Evolutionary conservation across 2,888 invertebrate genomes (phyloP), one percentile per base, ranked within the genome.

Genomic region (Tachina fera): DNA sequence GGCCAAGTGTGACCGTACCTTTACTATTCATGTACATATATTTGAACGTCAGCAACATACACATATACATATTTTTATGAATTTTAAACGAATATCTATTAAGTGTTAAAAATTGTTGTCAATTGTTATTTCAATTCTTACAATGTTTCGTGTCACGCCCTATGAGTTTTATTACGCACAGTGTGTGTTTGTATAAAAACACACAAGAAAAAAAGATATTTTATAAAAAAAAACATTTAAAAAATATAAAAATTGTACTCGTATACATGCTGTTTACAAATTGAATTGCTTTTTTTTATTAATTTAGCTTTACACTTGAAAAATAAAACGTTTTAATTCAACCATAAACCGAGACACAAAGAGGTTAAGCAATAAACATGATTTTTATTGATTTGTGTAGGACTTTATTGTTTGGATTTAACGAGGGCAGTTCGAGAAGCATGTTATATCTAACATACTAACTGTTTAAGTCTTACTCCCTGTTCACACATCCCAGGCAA

Each of bases 81-180:
- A 19, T 16, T 51, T 51, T 10, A 51, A 53, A 43, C 9, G 13
- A 41, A 43, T 41, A 53, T 56, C 39, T 41, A 53, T 19, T 39
- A 53, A 41, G 41, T 56, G 43, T 45, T 43, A 10, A 71, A 68
- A 51, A 16, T 19, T 14, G 41, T 13, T 16, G 51, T 41, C 39
- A 16, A 41, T 31, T 31, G 6, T 31, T 31, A 19, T 68, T 68
- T 51, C 31, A 53, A 16, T 70, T 53, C 10, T 56, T 56, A 45
- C 56, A 53, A 43, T 9, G 39, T 19, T 56, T 70, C 22, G 13
- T 16, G 43, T 19, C 70, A 71, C 53, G 45, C 70, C 43, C 70
- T 22, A 56, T 56, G 9, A 45, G 41, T 53, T 71, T 71, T 58
- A 71, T 49, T 56, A 41, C 41, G 13, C 19, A 19, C 11, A 63